Conservation (phyloP, 1,140 invertebrate genomes). For the Vanessa atalanta region DNA sequence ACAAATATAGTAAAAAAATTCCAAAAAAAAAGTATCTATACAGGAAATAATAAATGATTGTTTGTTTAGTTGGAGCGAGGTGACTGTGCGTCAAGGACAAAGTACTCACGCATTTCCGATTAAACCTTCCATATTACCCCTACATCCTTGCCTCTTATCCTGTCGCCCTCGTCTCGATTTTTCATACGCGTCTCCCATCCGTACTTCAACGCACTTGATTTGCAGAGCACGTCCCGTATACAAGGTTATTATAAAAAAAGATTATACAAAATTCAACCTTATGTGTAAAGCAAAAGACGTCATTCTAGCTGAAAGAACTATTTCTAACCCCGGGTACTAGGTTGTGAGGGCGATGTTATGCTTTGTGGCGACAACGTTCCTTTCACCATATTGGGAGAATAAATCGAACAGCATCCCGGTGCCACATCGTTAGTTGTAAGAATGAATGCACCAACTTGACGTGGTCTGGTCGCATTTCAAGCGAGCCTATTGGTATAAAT, state of each 20-base stretch:
- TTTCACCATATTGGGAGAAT: conserved; percentile 63
- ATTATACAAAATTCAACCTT: conserved; percentile 50
- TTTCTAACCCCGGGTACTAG: conserved; percentile 36
- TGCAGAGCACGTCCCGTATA: conserved; percentile 67
- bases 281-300: conserved; percentile 34
- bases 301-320: conserved; percentile 33
- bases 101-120: conserved; percentile 65
- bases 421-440: conserved; percentile 57
- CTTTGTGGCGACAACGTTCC: conserved; percentile 63
- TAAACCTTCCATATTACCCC: conserved; percentile 67
- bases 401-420: conserved; percentile 58
- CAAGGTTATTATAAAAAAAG: conserved; percentile 40
- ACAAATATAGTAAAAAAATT: too few relatives aligned
- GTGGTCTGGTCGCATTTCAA: conserved; percentile 57
- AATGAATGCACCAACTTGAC: conserved; percentile 50
- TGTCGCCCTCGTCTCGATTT: conserved; percentile 74
- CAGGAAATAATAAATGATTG: conserved; percentile 32
- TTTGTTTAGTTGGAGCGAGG: conserved; percentile 38
- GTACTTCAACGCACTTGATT: conserved; percentile 75
- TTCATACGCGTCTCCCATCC: conserved; percentile 75
- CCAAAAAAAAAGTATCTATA: background rate
- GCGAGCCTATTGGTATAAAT: conserved; percentile 39
- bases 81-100: conserved; percentile 41
- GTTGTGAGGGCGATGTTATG: conserved; percentile 65
- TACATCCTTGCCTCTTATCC: conserved; percentile 61